phyloP scores from a whole-genome alignment of 2,113 vertebrate genomes.

The Silurus asotus region DNA sequence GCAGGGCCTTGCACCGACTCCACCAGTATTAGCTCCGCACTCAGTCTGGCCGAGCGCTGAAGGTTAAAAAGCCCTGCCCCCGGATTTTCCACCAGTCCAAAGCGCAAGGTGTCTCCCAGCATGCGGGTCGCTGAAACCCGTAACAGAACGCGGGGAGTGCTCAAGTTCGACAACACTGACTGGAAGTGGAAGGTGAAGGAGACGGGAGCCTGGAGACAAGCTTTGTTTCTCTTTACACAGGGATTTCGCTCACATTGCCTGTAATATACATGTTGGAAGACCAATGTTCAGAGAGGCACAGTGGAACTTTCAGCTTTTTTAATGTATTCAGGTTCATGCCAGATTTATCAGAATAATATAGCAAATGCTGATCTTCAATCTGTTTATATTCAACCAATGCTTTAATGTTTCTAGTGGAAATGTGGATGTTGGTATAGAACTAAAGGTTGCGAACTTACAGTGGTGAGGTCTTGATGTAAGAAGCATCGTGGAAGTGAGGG shows the following conservation, averaged over 20 bases:
- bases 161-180: conserved; percentile 78
- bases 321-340: neutral
- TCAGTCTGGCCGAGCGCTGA: conserved; percentile 72
- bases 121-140: conserved; percentile 76
- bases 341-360: neutral
- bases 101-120: conserved; percentile 76
- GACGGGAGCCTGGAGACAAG: conserved; percentile 73
- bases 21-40: conserved; percentile 78
- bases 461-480: conserved; percentile 80
- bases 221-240: conserved; percentile 73
- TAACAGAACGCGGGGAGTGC: conserved; percentile 76
- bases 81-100: conserved; percentile 63
- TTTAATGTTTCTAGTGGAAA: neutral
- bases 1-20: conserved; percentile 68
- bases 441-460: conserved; percentile 71
- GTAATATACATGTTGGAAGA: conserved; percentile 31
- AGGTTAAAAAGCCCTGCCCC: conserved; percentile 69
- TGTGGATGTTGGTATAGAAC: neutral
- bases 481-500: conserved; percentile 72
- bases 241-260: conserved; percentile 86
- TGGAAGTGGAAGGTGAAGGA: conserved; percentile 86
- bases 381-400: neutral
- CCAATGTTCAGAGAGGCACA: neutral
- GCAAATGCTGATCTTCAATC: neutral
- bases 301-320: neutral